phyloP scores from a whole-genome alignment of 2,888 invertebrate genomes.

The Kryphioiulus occultus region DNA sequence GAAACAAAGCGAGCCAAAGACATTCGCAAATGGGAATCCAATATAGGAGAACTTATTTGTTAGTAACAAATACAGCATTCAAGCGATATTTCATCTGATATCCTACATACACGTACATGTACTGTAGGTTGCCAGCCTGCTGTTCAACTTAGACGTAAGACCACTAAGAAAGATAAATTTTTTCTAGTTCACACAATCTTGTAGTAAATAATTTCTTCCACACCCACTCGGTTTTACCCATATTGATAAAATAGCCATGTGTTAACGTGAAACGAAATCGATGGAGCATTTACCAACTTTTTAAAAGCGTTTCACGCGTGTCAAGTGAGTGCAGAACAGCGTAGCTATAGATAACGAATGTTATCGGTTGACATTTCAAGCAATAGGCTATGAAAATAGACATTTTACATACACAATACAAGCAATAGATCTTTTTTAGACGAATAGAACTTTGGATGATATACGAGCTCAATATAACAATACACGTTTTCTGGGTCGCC shows the following conservation, averaged over 20 bases:
- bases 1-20: background rate
- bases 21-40: background rate
- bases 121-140: background rate
- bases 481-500: background rate
- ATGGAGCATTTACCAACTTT: background rate
- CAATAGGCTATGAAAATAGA: background rate
- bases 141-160: background rate
- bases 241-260: background rate
- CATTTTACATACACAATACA: constrained; percentile 17
- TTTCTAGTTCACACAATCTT: background rate
- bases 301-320: background rate
- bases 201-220: background rate
- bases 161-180: background rate
- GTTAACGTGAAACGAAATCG: background rate
- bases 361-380: background rate
- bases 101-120: too few species aligned
- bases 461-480: background rate
- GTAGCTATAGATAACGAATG: background rate
- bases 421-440: constrained; percentile 1
- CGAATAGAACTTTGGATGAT: background rate
- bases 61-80: background rate
- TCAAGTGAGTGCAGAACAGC: constrained; percentile 2
- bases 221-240: background rate
- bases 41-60: background rate
- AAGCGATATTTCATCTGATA: background rate